A percentile compares a stretch with the other conserved stretches of the same genome.
phyloP scores from a whole-genome alignment of 1,140 invertebrate genomes.

The Hylaeus anthracinus region DNA sequence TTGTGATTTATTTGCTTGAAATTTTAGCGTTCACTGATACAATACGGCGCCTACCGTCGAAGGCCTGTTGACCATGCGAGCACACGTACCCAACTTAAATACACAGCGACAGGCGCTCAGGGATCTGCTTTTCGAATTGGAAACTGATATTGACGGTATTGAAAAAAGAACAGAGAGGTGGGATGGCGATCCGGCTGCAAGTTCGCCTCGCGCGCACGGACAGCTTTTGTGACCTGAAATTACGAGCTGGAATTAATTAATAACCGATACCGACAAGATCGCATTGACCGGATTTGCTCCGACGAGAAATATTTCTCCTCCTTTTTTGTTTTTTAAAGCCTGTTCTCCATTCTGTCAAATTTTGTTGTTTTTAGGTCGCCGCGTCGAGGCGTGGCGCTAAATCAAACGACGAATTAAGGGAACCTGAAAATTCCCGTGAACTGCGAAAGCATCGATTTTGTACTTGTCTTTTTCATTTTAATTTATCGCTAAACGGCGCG shows the following conservation, averaged over 20 bases:
- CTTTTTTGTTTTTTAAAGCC: background rate
- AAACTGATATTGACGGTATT: slow-evolving; percentile 24
- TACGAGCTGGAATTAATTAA: slow-evolving; percentile 40
- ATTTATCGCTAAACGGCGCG: background rate
- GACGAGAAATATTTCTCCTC: background rate
- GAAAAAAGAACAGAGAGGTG: background rate
- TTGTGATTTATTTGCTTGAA: background rate
- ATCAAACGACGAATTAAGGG: background rate
- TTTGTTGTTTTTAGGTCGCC: background rate
- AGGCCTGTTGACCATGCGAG: background rate
- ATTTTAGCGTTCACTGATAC: background rate
- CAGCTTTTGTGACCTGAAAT: slow-evolving; percentile 23
- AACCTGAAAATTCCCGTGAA: background rate
- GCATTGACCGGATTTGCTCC: background rate
- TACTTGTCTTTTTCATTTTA: background rate
- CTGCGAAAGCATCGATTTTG: no score
- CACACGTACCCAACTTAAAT: background rate
- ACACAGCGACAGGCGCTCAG: background rate
- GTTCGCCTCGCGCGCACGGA: background rate
- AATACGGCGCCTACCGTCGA: background rate
- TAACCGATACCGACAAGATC: slow-evolving; percentile 26
- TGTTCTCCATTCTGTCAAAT: background rate
- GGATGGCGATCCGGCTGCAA: slow-evolving; percentile 5
- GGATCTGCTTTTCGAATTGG: slow-evolving; percentile 23
- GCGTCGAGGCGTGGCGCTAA: background rate